These are phyloP conservation scores for Tenthredo mesomela DNA, from an alignment of 2,888 invertebrate species.

Conservation along the genomic window DNA sequence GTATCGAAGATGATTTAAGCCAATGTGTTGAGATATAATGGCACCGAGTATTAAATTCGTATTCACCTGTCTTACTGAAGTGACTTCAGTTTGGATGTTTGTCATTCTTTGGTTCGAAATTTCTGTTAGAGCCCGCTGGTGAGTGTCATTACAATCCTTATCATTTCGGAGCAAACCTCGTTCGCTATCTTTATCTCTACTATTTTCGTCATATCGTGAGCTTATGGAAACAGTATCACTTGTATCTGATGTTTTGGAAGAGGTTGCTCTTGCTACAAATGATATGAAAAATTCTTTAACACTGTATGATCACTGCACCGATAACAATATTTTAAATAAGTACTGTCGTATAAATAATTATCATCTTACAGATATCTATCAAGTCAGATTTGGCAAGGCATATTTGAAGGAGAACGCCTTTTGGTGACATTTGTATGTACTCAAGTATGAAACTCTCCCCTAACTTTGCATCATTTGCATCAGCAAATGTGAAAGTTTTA, in stretches of 20 bases:
- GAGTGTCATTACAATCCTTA: background rate
- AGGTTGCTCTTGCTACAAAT: background rate
- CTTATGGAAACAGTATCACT: background rate
- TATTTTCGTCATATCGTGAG: background rate
- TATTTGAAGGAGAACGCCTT: background rate
- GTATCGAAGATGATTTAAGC: slow-evolving; percentile 11
- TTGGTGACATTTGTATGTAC: background rate
- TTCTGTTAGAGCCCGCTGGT: background rate
- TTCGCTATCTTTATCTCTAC: background rate
- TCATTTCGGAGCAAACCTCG: background rate
- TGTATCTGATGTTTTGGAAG: background rate
- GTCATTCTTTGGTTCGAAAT: background rate
- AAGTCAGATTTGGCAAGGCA: background rate
- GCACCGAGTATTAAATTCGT: slow-evolving; percentile 3
- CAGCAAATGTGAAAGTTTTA: background rate
- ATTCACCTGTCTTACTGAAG: background rate
- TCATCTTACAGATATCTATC: background rate
- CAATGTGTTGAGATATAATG: slow-evolving; percentile 39
- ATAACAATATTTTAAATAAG: background rate
- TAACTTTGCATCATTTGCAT: background rate
- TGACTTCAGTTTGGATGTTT: background rate
- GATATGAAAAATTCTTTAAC: background rate
- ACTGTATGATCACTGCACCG: background rate
- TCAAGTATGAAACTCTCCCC: background rate
- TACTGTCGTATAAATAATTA: background rate